Base-by-base conservation (phyloP, 2,888 invertebrate genomes). In the Phrixothrix hirtus region DNA sequence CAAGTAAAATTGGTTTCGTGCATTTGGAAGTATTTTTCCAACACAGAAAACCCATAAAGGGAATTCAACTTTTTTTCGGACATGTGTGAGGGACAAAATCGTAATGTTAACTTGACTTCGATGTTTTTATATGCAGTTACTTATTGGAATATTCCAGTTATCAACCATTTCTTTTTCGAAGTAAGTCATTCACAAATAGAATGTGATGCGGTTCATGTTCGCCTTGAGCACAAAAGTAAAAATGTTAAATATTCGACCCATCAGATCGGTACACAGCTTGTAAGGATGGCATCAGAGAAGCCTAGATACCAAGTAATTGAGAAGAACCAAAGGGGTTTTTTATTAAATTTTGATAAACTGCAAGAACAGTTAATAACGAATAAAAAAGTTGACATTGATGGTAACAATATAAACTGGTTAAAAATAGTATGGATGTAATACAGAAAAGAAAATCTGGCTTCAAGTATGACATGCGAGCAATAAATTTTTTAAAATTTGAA, bases 51-150 rank as follows among this genome's bases (percentile, higher is more conserved):
- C n/a, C n/a, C n/a, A n/a, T n/a, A n/a, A n/a, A n/a, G n/a, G n/a
- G 12, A n/a, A 11, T 2, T 30, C 6, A 30, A 30, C 11, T 7
- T 30, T 30, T 30, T 30, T 30, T 30, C 30, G 6, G 30, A 30
- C 30, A 30, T 11, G 6, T 10, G 30, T 30, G 30, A 11, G 10
- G 30, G 30, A 7, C 30, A 30, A 12, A 30, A 30, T 30, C 9
- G 30, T 10, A 30, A 30, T 30, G 30, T 30, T 6, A 30, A 30
- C 12, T 10, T 30, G 10, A 30, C 30, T 11, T 6, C 29, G n/a
- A 29, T 29, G 29, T 29, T 29, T 29, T n/a, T 29, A n/a, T n/a
- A 29, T 29, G 29, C 30, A 1, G 30, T 30, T 3, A n/a, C 6
- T 11, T 10, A n/a, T 11, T 30, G 9, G 10, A 11, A 30, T 30